Percentiles rank a stretch among this genome's conserved stretches.
Evolutionary conservation across 2,113 vertebrate species (phyloP).

Genomic region (Butastur rufipennis): DNA sequence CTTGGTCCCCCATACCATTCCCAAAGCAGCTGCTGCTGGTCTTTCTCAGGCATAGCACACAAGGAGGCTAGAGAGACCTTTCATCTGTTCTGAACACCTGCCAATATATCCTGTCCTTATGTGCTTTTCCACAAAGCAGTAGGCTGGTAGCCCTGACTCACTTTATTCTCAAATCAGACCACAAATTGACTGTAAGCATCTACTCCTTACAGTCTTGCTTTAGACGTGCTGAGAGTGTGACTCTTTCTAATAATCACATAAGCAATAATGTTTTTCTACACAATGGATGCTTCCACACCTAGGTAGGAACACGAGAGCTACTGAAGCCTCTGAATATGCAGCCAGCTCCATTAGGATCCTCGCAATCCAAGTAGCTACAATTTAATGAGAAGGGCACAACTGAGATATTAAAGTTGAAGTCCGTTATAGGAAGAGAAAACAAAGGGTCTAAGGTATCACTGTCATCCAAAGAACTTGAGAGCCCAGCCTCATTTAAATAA

Average conservation of each 20-base stretch:
- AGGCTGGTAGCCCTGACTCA: not conserved
- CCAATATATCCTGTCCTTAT: not conserved
- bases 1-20: not conserved
- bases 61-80: not conserved
- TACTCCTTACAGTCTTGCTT: not conserved
- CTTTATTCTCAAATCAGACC: not conserved
- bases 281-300: not conserved
- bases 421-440: not conserved
- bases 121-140: not conserved
- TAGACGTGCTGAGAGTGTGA: not conserved
- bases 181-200: not conserved
- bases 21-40: not conserved
- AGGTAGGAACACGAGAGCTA: not conserved
- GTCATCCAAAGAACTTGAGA: not conserved
- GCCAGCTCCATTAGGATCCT: not conserved
- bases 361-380: not conserved
- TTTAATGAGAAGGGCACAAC: not conserved
- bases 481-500: not conserved
- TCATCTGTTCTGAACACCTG: not conserved
- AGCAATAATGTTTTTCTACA: not conserved
- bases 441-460: not conserved
- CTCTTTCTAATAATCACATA: not conserved
- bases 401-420: not conserved
- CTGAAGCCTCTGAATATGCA: not conserved
- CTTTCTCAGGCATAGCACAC: not conserved